Base-by-base conservation (phyloP, 2,113 vertebrate genomes). In the Istiophorus platypterus region DNA sequence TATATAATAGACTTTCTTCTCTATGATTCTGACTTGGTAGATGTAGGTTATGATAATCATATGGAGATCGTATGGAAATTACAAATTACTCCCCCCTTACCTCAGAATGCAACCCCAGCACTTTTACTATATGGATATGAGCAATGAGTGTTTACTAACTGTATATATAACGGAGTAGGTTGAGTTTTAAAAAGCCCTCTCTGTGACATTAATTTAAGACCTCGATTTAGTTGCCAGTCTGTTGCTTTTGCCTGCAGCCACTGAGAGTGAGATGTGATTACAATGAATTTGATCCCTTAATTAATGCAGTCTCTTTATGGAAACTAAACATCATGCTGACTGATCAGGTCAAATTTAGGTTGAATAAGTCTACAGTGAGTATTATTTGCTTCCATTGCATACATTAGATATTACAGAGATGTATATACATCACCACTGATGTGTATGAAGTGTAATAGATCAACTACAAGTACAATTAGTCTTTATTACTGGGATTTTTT, bases 61-160 rank as follows among this genome's bases (percentile, higher is more conserved):
- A 91, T 88, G 84, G 73, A 85, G 84, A 91, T 87, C 54, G 34
- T 61, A 85, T 88, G 83, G 76, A 92, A 85, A 90, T 89, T 76
- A 71, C 77, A 81, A 79, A 76, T 81, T 76, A 72, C 61, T n/a
- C n/a, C 64, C 20, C 52, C 22, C 47, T 76, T 82, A 57, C 47
- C 59, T 81, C 27, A 61, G 22, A 86, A 76, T 73, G 83, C 76
- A 74, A 81, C 22, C 20, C 2, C 52, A 79, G 86, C 78, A 61
- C 29, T 79, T 87, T 86, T 49, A 59, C 76, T 24, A 14, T 52
- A 80, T 87, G 78, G 63, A 89, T 83, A 88, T 83, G 81, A 89
- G 78, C 14, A 0, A 34, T n/a, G n/a, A 64, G 75, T 52, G 64
- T 78, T 88, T 80, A 31, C 41, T 67, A 74, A 71, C 49, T 65